Evolutionary conservation across 2,888 invertebrate species (phyloP).

Genomic region (Hirtodrosophila confusa): DNA sequence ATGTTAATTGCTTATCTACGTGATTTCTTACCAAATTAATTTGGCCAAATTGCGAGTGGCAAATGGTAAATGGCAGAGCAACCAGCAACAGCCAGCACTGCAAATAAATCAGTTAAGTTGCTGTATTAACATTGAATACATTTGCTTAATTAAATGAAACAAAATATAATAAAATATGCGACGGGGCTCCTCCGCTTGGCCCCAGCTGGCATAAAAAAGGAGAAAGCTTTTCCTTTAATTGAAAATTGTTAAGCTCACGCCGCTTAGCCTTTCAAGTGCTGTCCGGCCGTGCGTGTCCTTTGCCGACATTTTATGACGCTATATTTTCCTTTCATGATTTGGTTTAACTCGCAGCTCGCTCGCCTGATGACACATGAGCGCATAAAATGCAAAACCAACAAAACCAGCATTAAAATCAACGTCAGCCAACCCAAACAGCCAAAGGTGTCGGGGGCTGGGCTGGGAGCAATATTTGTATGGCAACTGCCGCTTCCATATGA

Average conservation of each 20-base stretch:
- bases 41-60: conserved; percentile 77
- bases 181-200: not conserved
- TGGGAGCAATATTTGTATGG: too few relatives aligned
- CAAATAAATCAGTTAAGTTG: conserved; percentile 75
- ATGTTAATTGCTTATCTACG: conserved; percentile 83
- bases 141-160: conserved; percentile 76
- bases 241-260: conserved; percentile 51
- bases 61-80: conserved; percentile 34
- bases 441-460: conserved; percentile 15
- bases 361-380: conserved; percentile 53
- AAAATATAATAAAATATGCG: conserved; percentile 58
- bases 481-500: too few relatives aligned
- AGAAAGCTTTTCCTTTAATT: conserved; percentile 72
- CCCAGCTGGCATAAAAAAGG: conserved; percentile 1
- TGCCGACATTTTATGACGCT: conserved; percentile 36
- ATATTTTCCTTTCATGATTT: conserved; percentile 58
- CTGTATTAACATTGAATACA: conserved; percentile 80
- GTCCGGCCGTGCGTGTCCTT: conserved; percentile 9
- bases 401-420: conserved; percentile 62
- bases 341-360: conserved; percentile 28
- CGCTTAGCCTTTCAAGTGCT: conserved; percentile 21
- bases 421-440: conserved; percentile 28
- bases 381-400: conserved; percentile 56
- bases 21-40: conserved; percentile 83
- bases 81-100: conserved; percentile 15